Evolutionary conservation across 2,888 invertebrate species (phyloP), one percentile per base, ranked within the genome.

Genomic region (Petrolisthes cinctipes): DNA sequence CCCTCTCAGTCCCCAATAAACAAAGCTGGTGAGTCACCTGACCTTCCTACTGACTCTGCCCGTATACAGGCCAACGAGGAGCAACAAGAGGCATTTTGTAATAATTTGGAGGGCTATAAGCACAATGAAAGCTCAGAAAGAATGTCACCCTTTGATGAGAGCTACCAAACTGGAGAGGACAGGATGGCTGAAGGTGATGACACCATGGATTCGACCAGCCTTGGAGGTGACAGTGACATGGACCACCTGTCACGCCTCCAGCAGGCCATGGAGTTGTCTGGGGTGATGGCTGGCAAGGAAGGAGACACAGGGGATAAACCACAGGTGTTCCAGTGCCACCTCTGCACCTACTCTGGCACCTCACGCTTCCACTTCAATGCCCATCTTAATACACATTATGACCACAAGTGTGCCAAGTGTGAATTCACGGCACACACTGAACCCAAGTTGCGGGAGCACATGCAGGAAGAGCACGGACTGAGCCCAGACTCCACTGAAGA

Each of bases 341-440:
- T 94, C 71, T 94, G 94, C 91, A 92, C 92, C 71, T 94, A 93
- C 91, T 92, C 93, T 71, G 93, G 93, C 3, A 91, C 92, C 5
- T 93, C 93, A n/a, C 93, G 93, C 92, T 92, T 92, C 54, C 93
- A 94, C 86, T 94, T 94, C 92, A 93, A 93, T 88, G 92, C 93
- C 56, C 95, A 95, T 92, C 93, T 95, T 92, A 93, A 93, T 91
- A 93, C 93, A 5, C 95, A 95, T 92, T 93, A 93, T 91, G 93
- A 93, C 91, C 93, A 94, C 92, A 93, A 94, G 86, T 94, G 94
- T 91, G 92, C 93, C 3, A 93, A 93, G 91, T 94, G 94, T 91
- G 91, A 91, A 61, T 91, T 88, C 75, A 89, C 85, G 11, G 94
- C 94, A 0, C 92, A 94, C 90, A 93, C 93, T 56, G 93, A 94